A percentile compares a stretch with the other conserved stretches of the same genome.
These are phyloP conservation scores for Cirrhinus mrigala DNA, from an alignment of 2,797 vertebrate genomes.

Conservation along the genomic window DNA sequence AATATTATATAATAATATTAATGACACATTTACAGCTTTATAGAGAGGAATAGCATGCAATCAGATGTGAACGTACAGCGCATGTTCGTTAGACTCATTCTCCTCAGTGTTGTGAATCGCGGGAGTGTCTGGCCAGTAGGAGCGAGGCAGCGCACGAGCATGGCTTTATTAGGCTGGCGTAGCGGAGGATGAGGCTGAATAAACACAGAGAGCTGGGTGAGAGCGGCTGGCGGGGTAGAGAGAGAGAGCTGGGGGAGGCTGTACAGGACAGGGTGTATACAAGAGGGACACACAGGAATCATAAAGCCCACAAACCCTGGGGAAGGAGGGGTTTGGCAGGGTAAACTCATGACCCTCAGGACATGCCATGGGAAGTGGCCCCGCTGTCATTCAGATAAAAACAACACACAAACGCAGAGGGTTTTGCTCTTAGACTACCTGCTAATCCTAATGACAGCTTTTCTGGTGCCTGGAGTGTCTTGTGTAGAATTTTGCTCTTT, in stretches of 20 bases:
- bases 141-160: constrained; percentile 38
- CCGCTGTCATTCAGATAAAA: constrained; percentile 75
- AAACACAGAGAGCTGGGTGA: constrained; percentile 69
- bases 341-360: constrained; percentile 68
- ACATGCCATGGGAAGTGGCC: constrained; percentile 78
- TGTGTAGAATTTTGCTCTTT: not conserved
- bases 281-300: constrained; percentile 65
- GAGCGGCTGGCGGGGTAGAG: constrained; percentile 37
- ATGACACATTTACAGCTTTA: not conserved
- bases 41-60: not conserved
- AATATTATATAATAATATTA: not conserved
- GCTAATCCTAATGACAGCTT: not conserved
- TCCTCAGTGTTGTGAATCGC: not conserved
- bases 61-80: not conserved
- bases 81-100: not conserved
- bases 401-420: constrained; percentile 67
- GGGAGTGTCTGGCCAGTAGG: not conserved
- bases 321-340: constrained; percentile 63
- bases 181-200: constrained; percentile 83
- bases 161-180: constrained; percentile 69
- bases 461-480: constrained; percentile 11
- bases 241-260: constrained; percentile 40
- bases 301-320: constrained; percentile 67
- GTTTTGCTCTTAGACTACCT: constrained; percentile 21
- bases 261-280: constrained; percentile 69